Evolutionary conservation across 2,113 vertebrate genomes (phyloP).

Genomic region (Lagopus leucura): DNA sequence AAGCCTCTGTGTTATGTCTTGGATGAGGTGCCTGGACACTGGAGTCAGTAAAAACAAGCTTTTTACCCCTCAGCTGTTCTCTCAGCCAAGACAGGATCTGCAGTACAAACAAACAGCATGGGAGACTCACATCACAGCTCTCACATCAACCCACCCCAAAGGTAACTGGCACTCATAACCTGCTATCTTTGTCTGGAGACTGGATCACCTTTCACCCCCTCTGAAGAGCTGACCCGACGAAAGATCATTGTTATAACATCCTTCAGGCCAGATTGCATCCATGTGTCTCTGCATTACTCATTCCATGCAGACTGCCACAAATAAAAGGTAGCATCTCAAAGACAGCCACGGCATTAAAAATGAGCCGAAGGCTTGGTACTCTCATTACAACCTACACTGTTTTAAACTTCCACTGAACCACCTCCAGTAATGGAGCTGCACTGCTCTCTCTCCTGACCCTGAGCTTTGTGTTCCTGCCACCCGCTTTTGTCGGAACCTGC

Average conservation of each 20-base stretch:
- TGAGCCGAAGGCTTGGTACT: background rate
- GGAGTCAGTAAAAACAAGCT: background rate
- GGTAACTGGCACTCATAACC: background rate
- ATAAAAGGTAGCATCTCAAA: background rate
- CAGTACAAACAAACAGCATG: background rate
- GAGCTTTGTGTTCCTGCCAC: background rate
- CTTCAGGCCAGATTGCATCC: background rate
- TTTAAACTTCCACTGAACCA: background rate
- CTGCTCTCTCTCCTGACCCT: background rate
- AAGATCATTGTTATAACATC: accelerated
- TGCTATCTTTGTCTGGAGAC: background rate
- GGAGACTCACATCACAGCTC: background rate
- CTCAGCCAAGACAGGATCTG: background rate
- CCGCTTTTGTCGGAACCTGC: background rate
- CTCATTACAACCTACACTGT: background rate
- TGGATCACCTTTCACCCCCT: background rate
- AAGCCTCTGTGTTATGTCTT: background rate
- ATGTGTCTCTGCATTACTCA: accelerated
- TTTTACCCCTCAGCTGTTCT: background rate
- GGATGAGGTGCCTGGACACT: background rate
- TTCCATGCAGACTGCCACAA: background rate
- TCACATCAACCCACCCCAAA: background rate
- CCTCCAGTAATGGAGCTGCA: background rate
- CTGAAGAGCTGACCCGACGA: background rate
- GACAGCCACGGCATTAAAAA: background rate